Evolutionary conservation across 2,113 vertebrate species (phyloP).

Genomic region (Mola mola): DNA sequence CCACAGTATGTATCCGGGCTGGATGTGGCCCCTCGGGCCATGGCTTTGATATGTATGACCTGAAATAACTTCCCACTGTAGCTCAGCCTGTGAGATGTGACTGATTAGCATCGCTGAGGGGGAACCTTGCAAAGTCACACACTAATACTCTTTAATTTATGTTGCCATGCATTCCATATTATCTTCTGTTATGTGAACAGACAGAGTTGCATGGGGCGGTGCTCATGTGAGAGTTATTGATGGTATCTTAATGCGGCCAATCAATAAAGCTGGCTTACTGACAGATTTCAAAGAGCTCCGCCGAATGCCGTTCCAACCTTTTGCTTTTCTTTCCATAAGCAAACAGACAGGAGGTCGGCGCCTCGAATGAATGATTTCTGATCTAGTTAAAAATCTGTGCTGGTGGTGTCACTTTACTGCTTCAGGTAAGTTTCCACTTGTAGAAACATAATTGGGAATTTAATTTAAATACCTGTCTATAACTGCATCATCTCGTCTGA

Average conservation of each 20-base stretch:
- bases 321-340: neutral
- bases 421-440: slow-evolving; percentile 3
- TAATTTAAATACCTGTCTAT: slow-evolving; percentile 27
- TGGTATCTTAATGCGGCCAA: slow-evolving; percentile 1
- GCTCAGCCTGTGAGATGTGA: neutral
- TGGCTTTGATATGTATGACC: no score
- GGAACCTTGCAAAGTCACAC: neutral
- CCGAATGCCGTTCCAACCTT: slow-evolving; percentile 7
- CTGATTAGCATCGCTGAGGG: neutral
- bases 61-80: no score
- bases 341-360: neutral
- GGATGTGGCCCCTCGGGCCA: no score
- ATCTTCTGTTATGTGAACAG: neutral
- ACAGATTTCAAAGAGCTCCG: slow-evolving; percentile 7
- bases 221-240: neutral
- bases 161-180: neutral
- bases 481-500: slow-evolving; percentile 48
- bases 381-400: no score
- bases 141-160: neutral
- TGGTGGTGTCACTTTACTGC: no score
- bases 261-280: neutral
- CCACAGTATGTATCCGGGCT: no score
- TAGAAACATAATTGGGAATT: slow-evolving; percentile 15
- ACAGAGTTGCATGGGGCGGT: neutral
- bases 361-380: slow-evolving; percentile 23